These are phyloP conservation scores for Dynastes maya DNA, from an alignment of 2,888 invertebrate species.

Conservation along the genomic window DNA sequence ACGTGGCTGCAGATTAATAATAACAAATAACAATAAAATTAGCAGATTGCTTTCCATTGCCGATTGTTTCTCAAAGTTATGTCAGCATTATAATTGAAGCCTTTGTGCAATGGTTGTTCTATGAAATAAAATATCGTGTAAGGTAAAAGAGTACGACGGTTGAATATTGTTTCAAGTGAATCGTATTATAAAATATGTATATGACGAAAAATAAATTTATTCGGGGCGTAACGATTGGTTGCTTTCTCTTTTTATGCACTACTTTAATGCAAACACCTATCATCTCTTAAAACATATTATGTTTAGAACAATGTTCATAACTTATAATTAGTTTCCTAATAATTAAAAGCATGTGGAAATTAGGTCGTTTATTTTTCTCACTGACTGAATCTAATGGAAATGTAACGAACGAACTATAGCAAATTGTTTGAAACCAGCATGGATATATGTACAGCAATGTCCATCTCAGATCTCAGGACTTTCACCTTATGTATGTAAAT, in stretches of 20 bases:
- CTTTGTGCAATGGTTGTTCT: slow-evolving; percentile 28
- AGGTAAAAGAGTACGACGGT: background rate
- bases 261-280: background rate
- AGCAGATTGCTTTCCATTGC: slow-evolving; percentile 35
- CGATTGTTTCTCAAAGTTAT: slow-evolving; percentile 42
- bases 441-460: no score
- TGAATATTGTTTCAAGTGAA: background rate
- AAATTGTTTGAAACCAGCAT: no score
- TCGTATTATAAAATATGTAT: background rate
- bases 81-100: slow-evolving; percentile 40
- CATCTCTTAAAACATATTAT: background rate
- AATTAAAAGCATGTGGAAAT: no score
- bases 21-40: slow-evolving; percentile 37
- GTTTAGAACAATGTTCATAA: no score
- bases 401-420: no score
- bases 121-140: slow-evolving; percentile 28
- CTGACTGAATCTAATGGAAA: no score
- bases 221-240: background rate
- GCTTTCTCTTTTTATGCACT: slow-evolving; percentile 12
- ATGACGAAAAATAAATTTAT: slow-evolving; percentile 24
- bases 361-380: no score
- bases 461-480: no score
- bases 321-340: no score
- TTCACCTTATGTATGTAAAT: no score
- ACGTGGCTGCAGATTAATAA: slow-evolving; percentile 26